Evolutionary conservation across 1,140 invertebrate genomes (phyloP), one percentile per base, ranked within the genome.

Genomic region (Heliothis virescens): DNA sequence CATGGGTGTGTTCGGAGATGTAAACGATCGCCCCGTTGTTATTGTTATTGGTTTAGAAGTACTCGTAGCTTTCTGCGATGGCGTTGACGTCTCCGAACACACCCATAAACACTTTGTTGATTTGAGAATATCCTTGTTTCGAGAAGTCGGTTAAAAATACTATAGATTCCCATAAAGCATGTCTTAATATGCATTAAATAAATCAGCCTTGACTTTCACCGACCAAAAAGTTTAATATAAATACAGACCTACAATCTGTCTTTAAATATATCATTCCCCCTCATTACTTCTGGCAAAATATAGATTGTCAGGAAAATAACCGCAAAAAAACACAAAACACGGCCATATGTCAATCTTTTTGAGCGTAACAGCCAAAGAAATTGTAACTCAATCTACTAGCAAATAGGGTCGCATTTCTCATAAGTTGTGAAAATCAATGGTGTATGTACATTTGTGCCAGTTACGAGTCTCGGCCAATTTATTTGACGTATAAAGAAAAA

Each of bases 311-410:
- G 76, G 73, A 83, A 84, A 90, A 88, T 87, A 86, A 87, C 83
- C 52, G 34, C 62, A 83, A 87, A 89, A 85, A 88, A 86, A 18
- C 18, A 89, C 85, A 86, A 83, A 80, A 81, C 53, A 79, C 18
- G 18, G 71, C 81, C 86, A 90, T 86, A 89, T 91, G 88, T 91
- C 88, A 85, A 89, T 90, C 88, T 90, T 87, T 88, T 86, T 84
- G 83, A 84, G 72, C 69, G 69, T 3, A 53, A 57, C 47, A 11
- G 41, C 10, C 29, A 81, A 59, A 62, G 3, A 59, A 82, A 73
- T 26, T 47, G 76, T 0, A 71, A 57, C 67, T 57, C 65, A 80
- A 77, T 34, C 0, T 1, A 4, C 0, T 12, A 0, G 0, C 10
- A 0, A 1, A 60, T 79, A 87, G 50, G 67, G 85, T 78, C 76